phyloP scores from a whole-genome alignment of 2,888 invertebrate species.

The Vesta saturnalis region DNA sequence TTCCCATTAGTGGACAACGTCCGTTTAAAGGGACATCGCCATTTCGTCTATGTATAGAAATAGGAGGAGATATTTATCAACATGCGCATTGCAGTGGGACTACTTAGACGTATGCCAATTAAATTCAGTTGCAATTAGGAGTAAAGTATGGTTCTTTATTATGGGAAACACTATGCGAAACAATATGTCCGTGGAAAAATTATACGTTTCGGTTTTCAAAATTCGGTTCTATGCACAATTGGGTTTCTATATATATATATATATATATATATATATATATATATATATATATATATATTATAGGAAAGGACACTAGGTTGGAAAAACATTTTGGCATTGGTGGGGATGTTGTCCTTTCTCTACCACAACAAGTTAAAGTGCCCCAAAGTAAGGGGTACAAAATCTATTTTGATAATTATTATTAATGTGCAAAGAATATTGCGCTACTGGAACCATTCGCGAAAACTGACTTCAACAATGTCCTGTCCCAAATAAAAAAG shows the following conservation, averaged over 20 bases:
- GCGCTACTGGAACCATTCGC: too few species aligned
- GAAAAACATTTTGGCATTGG: too few species aligned
- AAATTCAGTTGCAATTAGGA: too few species aligned
- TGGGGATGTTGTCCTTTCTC: background rate
- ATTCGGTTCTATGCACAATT: background rate
- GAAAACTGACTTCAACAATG: background rate
- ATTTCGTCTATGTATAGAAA: background rate
- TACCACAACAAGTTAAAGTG: too few species aligned
- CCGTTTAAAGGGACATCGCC: background rate
- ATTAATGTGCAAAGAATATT: too few species aligned
- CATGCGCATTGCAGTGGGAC: background rate
- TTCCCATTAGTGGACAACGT: slow-evolving; percentile 3
- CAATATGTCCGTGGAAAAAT: background rate
- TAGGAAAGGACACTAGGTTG: background rate
- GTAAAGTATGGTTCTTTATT: too few species aligned
- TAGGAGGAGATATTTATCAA: background rate
- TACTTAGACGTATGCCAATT: background rate
- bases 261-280: background rate
- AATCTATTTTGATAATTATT: too few species aligned
- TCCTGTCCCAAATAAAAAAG: background rate
- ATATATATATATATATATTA: background rate
- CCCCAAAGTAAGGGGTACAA: too few species aligned
- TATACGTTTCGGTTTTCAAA: background rate
- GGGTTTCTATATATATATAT: background rate
- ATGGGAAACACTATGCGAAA: too few species aligned